phyloP scores from a whole-genome alignment of 1,140 invertebrate species.

The Plectrocnemia conspersa region DNA sequence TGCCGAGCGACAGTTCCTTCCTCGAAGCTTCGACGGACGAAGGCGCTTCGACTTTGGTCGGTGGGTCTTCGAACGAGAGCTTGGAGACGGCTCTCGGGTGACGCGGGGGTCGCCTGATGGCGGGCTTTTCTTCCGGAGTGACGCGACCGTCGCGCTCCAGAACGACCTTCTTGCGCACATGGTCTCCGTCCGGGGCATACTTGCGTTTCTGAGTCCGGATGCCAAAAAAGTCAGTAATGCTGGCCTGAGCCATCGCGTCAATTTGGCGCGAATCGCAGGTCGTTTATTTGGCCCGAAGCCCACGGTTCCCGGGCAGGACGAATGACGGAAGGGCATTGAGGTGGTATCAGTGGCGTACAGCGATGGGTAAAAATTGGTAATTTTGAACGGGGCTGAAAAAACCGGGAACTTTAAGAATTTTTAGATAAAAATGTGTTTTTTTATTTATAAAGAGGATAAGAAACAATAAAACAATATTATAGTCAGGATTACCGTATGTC shows the following conservation, averaged over 20 bases:
- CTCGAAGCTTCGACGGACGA: neutral
- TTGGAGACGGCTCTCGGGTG: conserved; percentile 40
- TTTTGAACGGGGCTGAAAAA: no score
- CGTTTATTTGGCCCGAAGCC: no score
- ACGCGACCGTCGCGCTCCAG: conserved; percentile 1
- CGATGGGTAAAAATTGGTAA: no score
- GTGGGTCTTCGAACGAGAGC: conserved; percentile 38
- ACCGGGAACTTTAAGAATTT: no score
- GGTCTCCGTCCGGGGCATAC: conserved; percentile 5
- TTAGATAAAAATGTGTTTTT: no score
- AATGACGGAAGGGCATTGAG: no score
- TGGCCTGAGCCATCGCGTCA: neutral
- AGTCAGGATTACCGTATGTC: no score
- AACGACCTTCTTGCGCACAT: neutral
- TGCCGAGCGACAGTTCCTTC: conserved; percentile 58
- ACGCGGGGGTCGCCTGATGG: neutral
- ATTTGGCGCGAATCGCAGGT: conserved; percentile 4
- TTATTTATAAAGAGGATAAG: no score
- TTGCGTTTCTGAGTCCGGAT: conserved; percentile 5
- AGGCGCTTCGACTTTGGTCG: conserved; percentile 35
- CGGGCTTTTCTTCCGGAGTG: neutral
- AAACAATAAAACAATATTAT: no score
- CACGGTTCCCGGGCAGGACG: no score
- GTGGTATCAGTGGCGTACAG: no score
- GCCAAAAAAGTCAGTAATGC: neutral